Percentiles rank a stretch among this genome's conserved stretches.
phyloP scores from a whole-genome alignment of 2,113 vertebrate species.

The Cyanoderma ruficeps region DNA sequence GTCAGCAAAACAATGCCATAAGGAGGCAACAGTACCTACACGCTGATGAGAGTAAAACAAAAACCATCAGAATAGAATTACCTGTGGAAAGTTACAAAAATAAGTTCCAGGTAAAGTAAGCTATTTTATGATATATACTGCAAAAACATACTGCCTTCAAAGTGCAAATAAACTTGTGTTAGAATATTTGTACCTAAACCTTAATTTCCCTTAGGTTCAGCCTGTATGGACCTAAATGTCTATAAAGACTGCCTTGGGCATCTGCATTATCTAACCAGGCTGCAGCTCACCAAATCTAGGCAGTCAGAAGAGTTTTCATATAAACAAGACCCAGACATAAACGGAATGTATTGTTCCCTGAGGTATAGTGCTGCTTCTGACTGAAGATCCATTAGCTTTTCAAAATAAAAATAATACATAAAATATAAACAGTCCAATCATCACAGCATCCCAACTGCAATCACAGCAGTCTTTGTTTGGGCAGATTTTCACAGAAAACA shows the following conservation, averaged over 20 bases:
- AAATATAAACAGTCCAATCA: neutral
- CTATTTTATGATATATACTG: neutral
- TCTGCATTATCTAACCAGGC: neutral
- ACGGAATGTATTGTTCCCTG: neutral
- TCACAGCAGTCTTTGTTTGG: neutral
- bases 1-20: neutral
- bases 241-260: neutral
- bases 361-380: neutral
- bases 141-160: neutral
- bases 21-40: neutral
- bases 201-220: neutral
- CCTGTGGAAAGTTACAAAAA: neutral
- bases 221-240: neutral
- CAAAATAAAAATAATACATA: constrained; percentile 2
- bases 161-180: neutral
- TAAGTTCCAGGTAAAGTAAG: neutral
- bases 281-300: neutral
- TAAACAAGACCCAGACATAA: neutral
- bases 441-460: neutral
- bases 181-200: neutral
- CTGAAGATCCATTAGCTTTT: constrained; percentile 14
- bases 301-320: neutral
- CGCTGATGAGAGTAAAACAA: neutral
- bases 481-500: neutral
- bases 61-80: neutral